Evolutionary conservation across 2,888 invertebrate species (phyloP).

Genomic region (Synergus umbraculus): DNA sequence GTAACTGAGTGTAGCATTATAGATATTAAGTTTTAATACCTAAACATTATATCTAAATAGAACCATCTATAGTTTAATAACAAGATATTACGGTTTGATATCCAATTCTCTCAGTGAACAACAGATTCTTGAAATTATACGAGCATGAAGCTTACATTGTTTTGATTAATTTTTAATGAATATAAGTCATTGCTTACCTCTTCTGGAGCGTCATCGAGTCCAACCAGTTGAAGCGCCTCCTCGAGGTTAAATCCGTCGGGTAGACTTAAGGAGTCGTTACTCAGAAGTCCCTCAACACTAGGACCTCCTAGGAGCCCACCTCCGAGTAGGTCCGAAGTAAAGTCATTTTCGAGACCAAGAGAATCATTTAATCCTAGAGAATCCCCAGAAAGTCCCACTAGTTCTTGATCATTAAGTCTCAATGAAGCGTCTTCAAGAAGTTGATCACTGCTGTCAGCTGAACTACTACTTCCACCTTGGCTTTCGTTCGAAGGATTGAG

Average conservation of each 20-base stretch:
- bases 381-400: conserved; percentile 70
- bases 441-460: conserved; percentile 57
- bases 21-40: no score
- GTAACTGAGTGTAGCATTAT: no score
- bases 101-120: no score
- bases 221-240: conserved; percentile 86
- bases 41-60: no score
- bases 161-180: neutral
- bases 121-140: no score
- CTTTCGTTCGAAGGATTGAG: conserved; percentile 65
- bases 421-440: conserved; percentile 66
- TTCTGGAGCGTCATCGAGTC: conserved; percentile 82
- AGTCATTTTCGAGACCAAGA: conserved; percentile 74
- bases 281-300: conserved; percentile 70
- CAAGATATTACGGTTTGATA: no score
- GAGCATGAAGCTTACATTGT: neutral
- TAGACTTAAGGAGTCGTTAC: conserved; percentile 77
- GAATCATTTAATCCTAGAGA: conserved; percentile 71
- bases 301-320: conserved; percentile 67
- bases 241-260: conserved; percentile 85
- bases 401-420: conserved; percentile 64
- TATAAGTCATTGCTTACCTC: conserved; percentile 72
- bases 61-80: no score
- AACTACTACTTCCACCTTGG: conserved; percentile 54
- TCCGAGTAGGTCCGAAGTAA: conserved; percentile 70